Evolutionary conservation across 2,888 invertebrate species (phyloP).

Genomic region (Torymus tubicola): DNA sequence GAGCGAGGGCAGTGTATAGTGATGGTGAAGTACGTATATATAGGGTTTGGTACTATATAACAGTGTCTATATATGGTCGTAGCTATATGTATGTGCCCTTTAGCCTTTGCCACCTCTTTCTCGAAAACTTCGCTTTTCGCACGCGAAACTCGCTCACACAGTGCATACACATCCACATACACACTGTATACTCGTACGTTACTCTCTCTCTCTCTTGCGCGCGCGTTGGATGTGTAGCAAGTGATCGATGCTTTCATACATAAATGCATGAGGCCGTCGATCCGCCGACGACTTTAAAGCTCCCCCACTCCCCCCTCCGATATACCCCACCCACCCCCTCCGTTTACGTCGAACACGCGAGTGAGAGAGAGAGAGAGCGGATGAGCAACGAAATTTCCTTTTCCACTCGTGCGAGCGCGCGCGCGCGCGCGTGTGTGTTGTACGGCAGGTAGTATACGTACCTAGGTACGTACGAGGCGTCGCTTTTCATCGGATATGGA

Average conservation of each 20-base stretch:
- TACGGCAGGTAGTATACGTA: too few relatives aligned
- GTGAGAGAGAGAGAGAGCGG: constrained; percentile 1
- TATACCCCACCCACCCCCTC: too few relatives aligned
- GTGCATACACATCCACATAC: too few relatives aligned
- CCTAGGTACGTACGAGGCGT: not conserved
- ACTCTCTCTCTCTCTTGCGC: not conserved
- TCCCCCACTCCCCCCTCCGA: constrained; percentile 52
- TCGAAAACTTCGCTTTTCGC: too few relatives aligned
- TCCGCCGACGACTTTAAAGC: constrained; percentile 64
- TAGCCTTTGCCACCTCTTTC: too few relatives aligned
- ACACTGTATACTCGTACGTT: too few relatives aligned
- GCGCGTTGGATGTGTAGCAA: constrained; percentile 53
- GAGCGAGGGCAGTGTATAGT: constrained; percentile 42
- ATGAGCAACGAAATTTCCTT: constrained; percentile 52
- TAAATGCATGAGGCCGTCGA: constrained; percentile 65
- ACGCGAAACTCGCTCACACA: too few relatives aligned
- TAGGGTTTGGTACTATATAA: too few relatives aligned
- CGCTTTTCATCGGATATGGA: constrained; percentile 28
- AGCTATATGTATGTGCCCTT: too few relatives aligned
- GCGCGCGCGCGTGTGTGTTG: not conserved
- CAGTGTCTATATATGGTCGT: too few relatives aligned
- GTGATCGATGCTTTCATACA: constrained; percentile 66
- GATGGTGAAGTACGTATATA: too few relatives aligned
- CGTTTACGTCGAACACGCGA: constrained; percentile 58
- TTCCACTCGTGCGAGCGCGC: not conserved